Base-by-base conservation (phyloP, 1,140 invertebrate genomes). In the Cephus cinctus region DNA sequence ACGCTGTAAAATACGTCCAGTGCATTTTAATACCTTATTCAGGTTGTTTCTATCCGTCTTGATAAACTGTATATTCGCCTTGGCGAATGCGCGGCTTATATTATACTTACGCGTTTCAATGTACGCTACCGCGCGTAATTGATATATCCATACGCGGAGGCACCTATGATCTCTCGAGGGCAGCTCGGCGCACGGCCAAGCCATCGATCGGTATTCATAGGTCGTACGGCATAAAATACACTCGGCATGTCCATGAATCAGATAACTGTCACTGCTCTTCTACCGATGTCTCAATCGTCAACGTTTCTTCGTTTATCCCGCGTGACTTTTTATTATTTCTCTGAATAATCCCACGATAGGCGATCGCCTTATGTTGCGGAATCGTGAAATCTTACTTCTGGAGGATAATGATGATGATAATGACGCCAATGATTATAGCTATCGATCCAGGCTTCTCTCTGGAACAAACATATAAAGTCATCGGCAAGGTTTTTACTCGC, bases 191-290 rank as follows among this genome's bases (percentile, higher is more conserved):
- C 41, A 43, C 56, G 49, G 45, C 57, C 62, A n/a, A n/a, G 69
- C 25, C 12, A 74, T 74, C 67, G 71, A 77, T 77, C 73, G 70
- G 73, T 77, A 77, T 77, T 77, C 75, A 76, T 73, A 76, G 70
- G 69, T 74, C 70, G 73, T 77, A 72, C 71, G 63, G 64, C 65
- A 76, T 77, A 75, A 77, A 77, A 75, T 77, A 75, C 68, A 74
- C 67, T 68, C 65, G 74, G 70, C 67, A 77, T 77, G 72, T 76
- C 72, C 75, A 77, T 77, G 75, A 77, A 77, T 77, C 75, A 76
- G 75, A 75, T 77, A 77, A 75, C 73, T 76, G 75, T 77, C 75
- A 75, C 69, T 62, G 72, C 58, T 58, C 70, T 57, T 74, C 57
- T 50, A 47, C 48, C 63, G 67, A 76, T 71, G 74, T 75, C 74